A percentile compares a stretch with the other conserved stretches of the same genome.
Evolutionary conservation across 2,113 vertebrate genomes (phyloP).

Genomic region (Ciconia stormi): DNA sequence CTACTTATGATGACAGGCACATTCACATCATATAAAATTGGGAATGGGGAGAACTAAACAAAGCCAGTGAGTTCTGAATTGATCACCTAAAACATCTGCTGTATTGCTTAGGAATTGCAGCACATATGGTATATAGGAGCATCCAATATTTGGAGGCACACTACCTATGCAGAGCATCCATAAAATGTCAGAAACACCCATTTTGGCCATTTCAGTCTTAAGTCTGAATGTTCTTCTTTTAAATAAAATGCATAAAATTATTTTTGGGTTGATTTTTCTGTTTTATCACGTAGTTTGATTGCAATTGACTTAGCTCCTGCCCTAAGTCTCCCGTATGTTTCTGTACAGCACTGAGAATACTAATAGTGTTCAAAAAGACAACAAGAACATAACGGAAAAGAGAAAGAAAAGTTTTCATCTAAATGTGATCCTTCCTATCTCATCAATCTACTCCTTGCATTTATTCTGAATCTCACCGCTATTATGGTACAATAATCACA

Average conservation of each 20-base stretch:
- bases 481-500: neutral
- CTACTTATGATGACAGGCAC: constrained; percentile 62
- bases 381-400: neutral
- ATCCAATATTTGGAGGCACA: constrained; percentile 61
- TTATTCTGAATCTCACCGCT: neutral
- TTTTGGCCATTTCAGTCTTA: constrained; percentile 29
- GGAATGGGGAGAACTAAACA: constrained; percentile 62
- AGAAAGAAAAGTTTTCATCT: neutral
- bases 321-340: neutral
- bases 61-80: constrained; percentile 62
- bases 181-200: constrained; percentile 51
- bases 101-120: constrained; percentile 65
- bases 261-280: neutral
- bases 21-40: constrained; percentile 67
- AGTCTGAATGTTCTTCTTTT: constrained; percentile 12
- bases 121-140: constrained; percentile 59
- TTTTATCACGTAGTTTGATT: neutral
- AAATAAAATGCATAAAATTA: neutral
- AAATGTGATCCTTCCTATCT: neutral
- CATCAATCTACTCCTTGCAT: neutral
- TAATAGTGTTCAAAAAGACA: constrained; percentile 7
- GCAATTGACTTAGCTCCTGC: neutral
- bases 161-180: constrained; percentile 59
- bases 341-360: neutral
- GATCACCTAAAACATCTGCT: constrained; percentile 73